Base-by-base conservation (phyloP, 2,113 vertebrate genomes). In the Rostratula benghalensis region DNA sequence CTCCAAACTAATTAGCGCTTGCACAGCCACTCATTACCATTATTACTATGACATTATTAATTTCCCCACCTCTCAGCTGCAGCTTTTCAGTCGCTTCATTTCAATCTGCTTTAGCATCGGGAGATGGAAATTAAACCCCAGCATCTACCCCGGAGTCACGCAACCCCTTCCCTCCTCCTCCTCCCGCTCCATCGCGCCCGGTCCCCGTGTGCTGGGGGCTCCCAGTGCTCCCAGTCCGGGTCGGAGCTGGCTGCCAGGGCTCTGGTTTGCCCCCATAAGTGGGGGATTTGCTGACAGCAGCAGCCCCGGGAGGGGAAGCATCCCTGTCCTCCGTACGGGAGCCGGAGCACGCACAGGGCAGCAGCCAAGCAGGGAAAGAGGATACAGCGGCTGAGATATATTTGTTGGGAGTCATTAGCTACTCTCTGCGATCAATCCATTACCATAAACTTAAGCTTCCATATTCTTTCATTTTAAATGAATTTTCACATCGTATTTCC, bases 401-500 rank as follows among this genome's bases (percentile, higher is more conserved):
- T 97, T 97, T 96, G 92, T 78, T 89, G 95, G 97, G 93, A 97
- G 97, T 97, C 96, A 96, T 96, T 97, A 97, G 97, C 96, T 96
- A 63, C 97, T 97, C 97, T 94, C 97, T 80, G 94, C 93, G 10
- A 95, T 96, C 97, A 96, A 97, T 97, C 97, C 56, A 97, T 98
- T 97, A 97, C 97, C 97, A 97, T 98, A 97, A 97, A 97, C 96
- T 97, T 97, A 97, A 97, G 96, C 97, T 97, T 98, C 97, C 95
- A 95, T 71, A 77, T 97, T 97, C 98, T 96, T 98, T 98, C 98
- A 95, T 97, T 97, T 96, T 97, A 98, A 98, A 98, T 97, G 97
- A 98, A 97, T 97, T 97, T 97, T 97, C 97, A 96, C 96, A 97
- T 98, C 96, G 80, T 95, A 97, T 97, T 98, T 98, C 97, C 97